phyloP scores from a whole-genome alignment of 2,888 invertebrate species.

The Desoria tigrina region DNA sequence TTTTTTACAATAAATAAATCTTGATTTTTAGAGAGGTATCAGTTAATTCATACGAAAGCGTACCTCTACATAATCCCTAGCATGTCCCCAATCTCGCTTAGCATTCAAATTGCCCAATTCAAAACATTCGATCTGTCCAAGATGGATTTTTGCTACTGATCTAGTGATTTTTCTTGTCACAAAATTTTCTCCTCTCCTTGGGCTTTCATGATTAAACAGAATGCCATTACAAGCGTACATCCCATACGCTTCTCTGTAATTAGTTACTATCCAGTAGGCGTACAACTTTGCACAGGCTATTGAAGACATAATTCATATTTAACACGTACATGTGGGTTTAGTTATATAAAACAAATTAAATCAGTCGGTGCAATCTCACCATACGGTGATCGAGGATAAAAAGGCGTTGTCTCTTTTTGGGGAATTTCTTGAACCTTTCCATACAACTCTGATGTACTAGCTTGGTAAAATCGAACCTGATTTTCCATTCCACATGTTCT shows the following conservation, averaged over 20 bases:
- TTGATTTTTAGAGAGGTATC: too few species aligned
- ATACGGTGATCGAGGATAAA: conserved; percentile 94
- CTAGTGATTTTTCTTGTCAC: conserved; percentile 97
- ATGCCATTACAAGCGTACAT: conserved; percentile 97
- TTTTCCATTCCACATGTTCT: conserved; percentile 82
- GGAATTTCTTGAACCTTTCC: conserved; percentile 91
- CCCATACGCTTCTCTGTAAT: conserved; percentile 91
- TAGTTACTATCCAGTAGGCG: conserved; percentile 93
- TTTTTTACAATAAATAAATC: too few species aligned
- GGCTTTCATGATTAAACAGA: conserved; percentile 95
- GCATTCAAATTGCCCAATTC: conserved; percentile 95
- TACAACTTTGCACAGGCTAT: conserved; percentile 92
- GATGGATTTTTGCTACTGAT: conserved; percentile 91
- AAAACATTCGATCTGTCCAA: conserved; percentile 79
- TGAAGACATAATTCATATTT: conserved; percentile 26
- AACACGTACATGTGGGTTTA: neutral
- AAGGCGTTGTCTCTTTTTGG: conserved; percentile 91
- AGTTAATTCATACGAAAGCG: too few species aligned
- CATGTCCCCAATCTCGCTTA: conserved; percentile 70
- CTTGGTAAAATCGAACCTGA: conserved; percentile 85
- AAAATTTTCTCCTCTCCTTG: conserved; percentile 94
- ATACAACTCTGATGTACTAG: conserved; percentile 92
- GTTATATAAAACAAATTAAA: conserved; percentile 1
- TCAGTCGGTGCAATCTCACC: conserved; percentile 59
- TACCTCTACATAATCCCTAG: conserved; percentile 92